Percentiles rank a stretch among this genome's conserved stretches.
These are phyloP conservation scores for Aphrophora alni DNA, from an alignment of 2,888 invertebrate species.

Conservation along the genomic window DNA sequence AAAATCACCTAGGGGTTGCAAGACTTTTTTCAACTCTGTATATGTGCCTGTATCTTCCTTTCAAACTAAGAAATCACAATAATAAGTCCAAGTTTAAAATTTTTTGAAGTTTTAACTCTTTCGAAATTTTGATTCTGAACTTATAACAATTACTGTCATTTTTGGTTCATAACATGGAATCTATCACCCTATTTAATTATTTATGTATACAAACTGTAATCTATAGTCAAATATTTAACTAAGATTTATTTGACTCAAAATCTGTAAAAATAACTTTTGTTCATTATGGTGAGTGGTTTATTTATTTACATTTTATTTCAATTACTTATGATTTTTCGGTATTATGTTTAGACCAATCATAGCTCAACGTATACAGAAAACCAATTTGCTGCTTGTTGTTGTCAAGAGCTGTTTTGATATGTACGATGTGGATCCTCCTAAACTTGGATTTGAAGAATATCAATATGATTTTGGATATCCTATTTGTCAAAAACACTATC, in stretches of 20 bases:
- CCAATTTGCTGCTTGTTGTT: slow-evolving; percentile 79
- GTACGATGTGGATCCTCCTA: slow-evolving; percentile 63
- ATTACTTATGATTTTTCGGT: background rate
- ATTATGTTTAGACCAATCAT: slow-evolving; percentile 63
- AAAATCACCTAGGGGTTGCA: too few relatives aligned
- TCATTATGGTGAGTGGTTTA: too few relatives aligned
- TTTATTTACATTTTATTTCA: background rate
- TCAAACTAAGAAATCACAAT: too few relatives aligned
- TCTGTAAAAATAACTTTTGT: background rate
- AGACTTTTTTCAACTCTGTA: too few relatives aligned
- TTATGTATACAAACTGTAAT: too few relatives aligned
- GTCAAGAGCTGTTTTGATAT: slow-evolving; percentile 64
- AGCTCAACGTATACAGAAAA: slow-evolving; percentile 74
- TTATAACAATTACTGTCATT: too few relatives aligned
- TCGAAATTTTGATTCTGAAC: too few relatives aligned
- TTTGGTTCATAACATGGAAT: too few relatives aligned
- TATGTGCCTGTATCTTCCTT: too few relatives aligned
- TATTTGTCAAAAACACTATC: slow-evolving; percentile 73
- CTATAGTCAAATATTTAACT: background rate
- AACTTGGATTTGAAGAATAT: slow-evolving; percentile 52
- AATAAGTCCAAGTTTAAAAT: too few relatives aligned
- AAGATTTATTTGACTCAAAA: background rate
- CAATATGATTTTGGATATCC: slow-evolving; percentile 18
- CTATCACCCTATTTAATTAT: too few relatives aligned
- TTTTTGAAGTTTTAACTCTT: too few relatives aligned